Conservation (phyloP, 2,797 vertebrate genomes). For the Microcaecilia unicolor region DNA sequence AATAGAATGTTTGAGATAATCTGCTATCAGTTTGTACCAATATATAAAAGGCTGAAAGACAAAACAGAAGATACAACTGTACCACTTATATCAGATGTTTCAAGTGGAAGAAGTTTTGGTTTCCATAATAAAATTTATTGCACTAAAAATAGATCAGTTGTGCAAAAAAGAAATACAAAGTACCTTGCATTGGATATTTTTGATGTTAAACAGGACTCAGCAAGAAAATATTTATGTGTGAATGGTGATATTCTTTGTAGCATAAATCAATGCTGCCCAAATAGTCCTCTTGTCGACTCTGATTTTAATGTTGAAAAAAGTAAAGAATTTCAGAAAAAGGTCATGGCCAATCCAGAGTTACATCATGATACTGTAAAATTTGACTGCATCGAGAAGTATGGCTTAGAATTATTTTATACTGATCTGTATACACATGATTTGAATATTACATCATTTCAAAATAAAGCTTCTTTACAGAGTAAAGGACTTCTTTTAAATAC, state of each 20-base stretch:
- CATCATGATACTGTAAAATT: conserved; percentile 2
- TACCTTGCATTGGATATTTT: too few species aligned
- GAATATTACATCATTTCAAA: background rate
- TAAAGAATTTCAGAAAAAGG: background rate
- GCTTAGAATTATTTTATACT: background rate
- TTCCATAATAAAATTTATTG: background rate
- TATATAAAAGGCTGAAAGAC: too few species aligned
- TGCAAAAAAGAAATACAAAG: background rate
- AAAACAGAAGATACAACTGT: background rate
- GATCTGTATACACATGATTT: background rate
- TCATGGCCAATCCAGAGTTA: background rate
- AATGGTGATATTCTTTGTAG: too few species aligned
- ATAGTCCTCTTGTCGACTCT: too few species aligned
- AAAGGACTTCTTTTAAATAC: background rate
- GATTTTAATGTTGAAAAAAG: conserved; percentile 7
- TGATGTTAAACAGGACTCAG: too few species aligned
- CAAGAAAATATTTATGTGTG: too few species aligned
- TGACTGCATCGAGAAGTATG: conserved; percentile 1
- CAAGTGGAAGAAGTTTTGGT: conserved; percentile 2
- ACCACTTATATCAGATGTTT: background rate
- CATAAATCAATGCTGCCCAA: too few species aligned
- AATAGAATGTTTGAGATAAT: fast-evolving
- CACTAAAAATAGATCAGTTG: too few species aligned
- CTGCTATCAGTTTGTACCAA: too few species aligned
- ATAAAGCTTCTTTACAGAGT: background rate